Evolutionary conservation across 2,888 invertebrate species (phyloP), one percentile per base, ranked within the genome.

Genomic region (Limnephilus marmoratus): DNA sequence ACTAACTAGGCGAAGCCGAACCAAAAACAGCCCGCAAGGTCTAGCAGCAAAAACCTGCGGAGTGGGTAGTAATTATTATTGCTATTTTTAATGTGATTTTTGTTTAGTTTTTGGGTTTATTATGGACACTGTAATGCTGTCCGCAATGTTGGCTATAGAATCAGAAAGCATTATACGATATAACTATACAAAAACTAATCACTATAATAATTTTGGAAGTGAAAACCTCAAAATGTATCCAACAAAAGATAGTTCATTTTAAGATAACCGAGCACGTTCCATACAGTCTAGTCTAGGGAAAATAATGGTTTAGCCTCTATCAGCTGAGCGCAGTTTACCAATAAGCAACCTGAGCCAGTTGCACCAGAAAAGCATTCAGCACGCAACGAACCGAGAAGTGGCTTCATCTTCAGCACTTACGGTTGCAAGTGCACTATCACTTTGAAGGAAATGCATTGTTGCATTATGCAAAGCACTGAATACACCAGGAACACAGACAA

Each of bases 391-490:
- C 45, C 41, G 45, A 45, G 41, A 85, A 41, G 85, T 45, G 85
- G n/a, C 41, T n/a, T n/a, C 85, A 41, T 85, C 85, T 45, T 45
- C n/a, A 85, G 85, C 24, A 85, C 85, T 37, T 29, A 13, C 82
- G 83, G 83, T 34, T 85, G n/a, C 41, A 12, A 41, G 49, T 41
- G 45, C 41, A 24, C 85, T 68, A 41, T 85, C 85, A 13, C 85
- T 45, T n/a, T 37, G 37, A 41, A 85, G 85, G 29, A 85, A 85
- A 85, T 37, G 85, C 85, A 85, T 85, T 85, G 85, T 85, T 85
- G 45, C 45, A 85, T 85, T 85, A 85, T 85, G 85, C 85, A 45
- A 37, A 45, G 85, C 37, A 24, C 18, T n/a, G 85, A 41, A 85
- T 45, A 45, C 5, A 68, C 53, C 18, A 85, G 85, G n/a, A 37